Evolutionary conservation across 1,140 invertebrate species (phyloP), one percentile per base, ranked within the genome.

Genomic region (Drosophila bocki): DNA sequence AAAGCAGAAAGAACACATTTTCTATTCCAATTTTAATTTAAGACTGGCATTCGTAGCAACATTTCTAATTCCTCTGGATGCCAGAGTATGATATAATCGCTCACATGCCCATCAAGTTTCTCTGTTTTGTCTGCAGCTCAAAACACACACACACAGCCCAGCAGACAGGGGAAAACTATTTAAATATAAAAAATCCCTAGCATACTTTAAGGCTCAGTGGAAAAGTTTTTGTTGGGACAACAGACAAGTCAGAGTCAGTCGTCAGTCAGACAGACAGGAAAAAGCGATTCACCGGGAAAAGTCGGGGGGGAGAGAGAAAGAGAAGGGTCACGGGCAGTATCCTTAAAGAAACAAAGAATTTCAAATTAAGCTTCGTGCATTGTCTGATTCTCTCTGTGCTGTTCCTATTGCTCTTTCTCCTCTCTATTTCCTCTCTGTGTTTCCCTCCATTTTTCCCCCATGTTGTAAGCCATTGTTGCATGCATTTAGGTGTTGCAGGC

Each of bases 341-440:
- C 68, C 51, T 85, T 85, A 69, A 80, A 80, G 72, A 85, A 84
- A 85, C 80, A 83, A 87, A 87, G 84, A 87, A 88, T 87, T 87
- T 87, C 84, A 88, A 87, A 88, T 87, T 88, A 61, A 83, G 67
- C 65, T 58, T 37, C 67, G 50, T 65, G 68, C 75, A 76, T 69
- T 81, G 68, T 78, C 61, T 68, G 61, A 15, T 22, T 48, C 22
- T 19, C 11, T 58, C 42, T 61, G 5, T 37, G 19, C 41, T 32
- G n/a, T 19, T 37, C 17, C 17, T 42, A 17, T 26, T 33, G 42
- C 65, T 22, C 9, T 41, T 45, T 41, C 53, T 51, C 42, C n/a
- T 22, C 41, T 44, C 41, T 45, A 58, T 37, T 63, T 48, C 26
- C 47, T 26, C 57, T 50, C 47, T 51, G 41, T 37, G 51, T 37